These are phyloP conservation scores for Drosophila prolongata DNA, from an alignment of 2,888 invertebrate species.

Conservation along the genomic window DNA sequence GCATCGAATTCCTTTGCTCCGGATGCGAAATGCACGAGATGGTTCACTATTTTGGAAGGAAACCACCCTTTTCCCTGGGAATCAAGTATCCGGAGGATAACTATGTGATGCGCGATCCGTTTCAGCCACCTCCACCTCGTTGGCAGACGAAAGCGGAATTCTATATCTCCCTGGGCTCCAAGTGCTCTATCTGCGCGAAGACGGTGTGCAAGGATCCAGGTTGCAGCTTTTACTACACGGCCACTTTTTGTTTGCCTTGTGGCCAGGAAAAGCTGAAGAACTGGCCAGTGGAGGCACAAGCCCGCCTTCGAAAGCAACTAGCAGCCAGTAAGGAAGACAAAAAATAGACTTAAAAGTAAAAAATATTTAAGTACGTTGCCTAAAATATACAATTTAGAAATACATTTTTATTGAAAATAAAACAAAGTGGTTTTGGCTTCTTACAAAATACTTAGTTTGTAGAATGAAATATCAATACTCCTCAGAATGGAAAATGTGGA, in stretches of 20 bases:
- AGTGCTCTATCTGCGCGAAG: slow-evolving; percentile 89
- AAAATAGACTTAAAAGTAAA: background rate
- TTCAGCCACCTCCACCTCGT: slow-evolving; percentile 87
- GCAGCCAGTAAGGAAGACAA: slow-evolving; percentile 27
- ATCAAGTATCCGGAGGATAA: slow-evolving; percentile 89
- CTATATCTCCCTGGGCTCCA: slow-evolving; percentile 89
- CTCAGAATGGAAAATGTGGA: too few species aligned
- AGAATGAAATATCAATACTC: too few species aligned
- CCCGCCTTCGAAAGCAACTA: slow-evolving; percentile 86
- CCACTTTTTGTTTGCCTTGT: slow-evolving; percentile 90
- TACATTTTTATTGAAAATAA: too few species aligned
- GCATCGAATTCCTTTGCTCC: slow-evolving; percentile 86
- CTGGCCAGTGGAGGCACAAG: slow-evolving; percentile 90
- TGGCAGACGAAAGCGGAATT: slow-evolving; percentile 89
- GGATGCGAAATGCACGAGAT: slow-evolving; percentile 88
- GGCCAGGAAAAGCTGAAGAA: slow-evolving; percentile 86
- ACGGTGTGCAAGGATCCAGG: slow-evolving; percentile 89
- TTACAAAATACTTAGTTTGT: background rate
- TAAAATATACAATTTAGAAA: too few species aligned
- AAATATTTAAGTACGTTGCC: background rate
- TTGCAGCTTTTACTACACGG: slow-evolving; percentile 92
- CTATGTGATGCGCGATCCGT: slow-evolving; percentile 94
- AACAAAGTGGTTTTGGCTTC: too few species aligned
- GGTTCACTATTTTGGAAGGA: slow-evolving; percentile 90
- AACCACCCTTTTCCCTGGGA: slow-evolving; percentile 89